Evolutionary conservation across 2,797 vertebrate species (phyloP).

Genomic region (Mormyrus proboscirostris): DNA sequence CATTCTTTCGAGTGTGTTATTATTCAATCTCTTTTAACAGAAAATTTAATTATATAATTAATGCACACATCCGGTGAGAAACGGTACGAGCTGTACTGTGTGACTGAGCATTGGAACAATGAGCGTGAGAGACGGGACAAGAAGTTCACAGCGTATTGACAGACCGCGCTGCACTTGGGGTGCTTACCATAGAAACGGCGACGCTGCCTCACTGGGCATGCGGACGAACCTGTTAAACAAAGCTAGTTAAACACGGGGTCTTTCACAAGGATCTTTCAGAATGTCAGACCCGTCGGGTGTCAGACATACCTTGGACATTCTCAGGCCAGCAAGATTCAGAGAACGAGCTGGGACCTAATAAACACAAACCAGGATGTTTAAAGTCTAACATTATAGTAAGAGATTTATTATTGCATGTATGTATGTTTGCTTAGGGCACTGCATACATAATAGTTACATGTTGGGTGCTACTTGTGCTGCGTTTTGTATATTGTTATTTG

Average conservation of each 20-base stretch:
- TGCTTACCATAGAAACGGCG: conserved; percentile 39
- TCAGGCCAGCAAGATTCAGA: conserved; percentile 50
- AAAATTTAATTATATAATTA: neutral
- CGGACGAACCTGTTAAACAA: conserved; percentile 17
- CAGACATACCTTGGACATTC: conserved; percentile 27
- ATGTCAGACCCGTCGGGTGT: neutral
- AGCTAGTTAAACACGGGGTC: neutral
- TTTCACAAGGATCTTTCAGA: neutral
- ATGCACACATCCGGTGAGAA: neutral
- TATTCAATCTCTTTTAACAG: neutral
- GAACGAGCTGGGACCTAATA: conserved; percentile 54
- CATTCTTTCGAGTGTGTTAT: neutral
- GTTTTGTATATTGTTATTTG: neutral
- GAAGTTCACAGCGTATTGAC: neutral
- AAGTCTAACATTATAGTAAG: neutral
- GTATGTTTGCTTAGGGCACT: neutral
- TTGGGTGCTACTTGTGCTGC: neutral
- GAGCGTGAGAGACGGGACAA: neutral
- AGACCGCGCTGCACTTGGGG: neutral
- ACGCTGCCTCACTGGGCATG: conserved; percentile 24
- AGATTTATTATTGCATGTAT: neutral
- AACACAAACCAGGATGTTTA: neutral
- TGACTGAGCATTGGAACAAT: neutral
- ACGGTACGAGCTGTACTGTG: neutral
- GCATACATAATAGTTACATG: neutral